Percentiles rank a stretch among this genome's conserved stretches.
phyloP scores from a whole-genome alignment of 2,888 invertebrate species.

The Meiosimyza platycephala region DNA sequence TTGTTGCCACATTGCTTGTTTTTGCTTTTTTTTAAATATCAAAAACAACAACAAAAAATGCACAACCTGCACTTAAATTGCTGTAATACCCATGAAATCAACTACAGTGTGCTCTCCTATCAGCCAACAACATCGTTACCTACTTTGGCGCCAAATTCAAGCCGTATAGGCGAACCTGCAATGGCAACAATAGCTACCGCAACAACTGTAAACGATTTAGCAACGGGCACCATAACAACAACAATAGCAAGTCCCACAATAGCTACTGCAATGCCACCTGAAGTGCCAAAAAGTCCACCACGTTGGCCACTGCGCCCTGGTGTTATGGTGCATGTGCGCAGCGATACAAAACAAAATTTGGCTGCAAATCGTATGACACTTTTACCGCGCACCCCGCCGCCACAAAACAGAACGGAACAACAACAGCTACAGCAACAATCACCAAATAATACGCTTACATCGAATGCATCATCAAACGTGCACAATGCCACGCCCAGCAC shows the following conservation, averaged over 20 bases:
- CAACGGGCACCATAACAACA: conserved; percentile 38
- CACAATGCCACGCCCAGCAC: conserved; percentile 45
- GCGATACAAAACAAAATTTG: conserved; percentile 81
- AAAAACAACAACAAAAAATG: conserved; percentile 37
- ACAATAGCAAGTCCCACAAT: conserved; percentile 41
- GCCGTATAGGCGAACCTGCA: neutral
- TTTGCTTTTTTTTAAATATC: conserved; percentile 47
- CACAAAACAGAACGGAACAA: neutral
- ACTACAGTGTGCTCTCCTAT: conserved; percentile 63
- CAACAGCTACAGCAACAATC: conserved; percentile 14
- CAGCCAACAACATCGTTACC: conserved; percentile 52
- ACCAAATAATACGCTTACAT: conserved; percentile 12
- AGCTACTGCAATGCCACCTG: conserved; percentile 33
- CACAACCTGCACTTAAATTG: conserved; percentile 17
- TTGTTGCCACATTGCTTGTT: conserved; percentile 44
- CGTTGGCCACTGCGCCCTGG: conserved; percentile 91
- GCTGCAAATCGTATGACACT: conserved; percentile 69
- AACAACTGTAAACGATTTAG: conserved; percentile 32
- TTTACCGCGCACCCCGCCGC: neutral
- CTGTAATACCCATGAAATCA: conserved; percentile 11
- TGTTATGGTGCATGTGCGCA: conserved; percentile 82
- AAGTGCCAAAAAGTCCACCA: conserved; percentile 66
- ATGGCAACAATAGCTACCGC: conserved; percentile 36
- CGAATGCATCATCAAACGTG: neutral
- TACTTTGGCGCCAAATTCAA: conserved; percentile 23